A percentile compares a stretch with the other conserved stretches of the same genome.
phyloP scores from a whole-genome alignment of 1,140 invertebrate species.

The fruit fly (Drosophila melanogaster) region Release_6_plus_ISO1_MT NT_033777.3:10436001-10436500 shows the following conservation, averaged over 20 bases:
- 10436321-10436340: slow-evolving; percentile 86
- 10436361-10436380: slow-evolving; percentile 85
- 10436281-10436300: slow-evolving; percentile 86
- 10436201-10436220: slow-evolving; percentile 87
- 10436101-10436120: slow-evolving; percentile 87
- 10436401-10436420: slow-evolving; percentile 86
- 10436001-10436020: slow-evolving; percentile 79
- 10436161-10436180: slow-evolving; percentile 85
- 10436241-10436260: slow-evolving; percentile 86
- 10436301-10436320: slow-evolving; percentile 87
- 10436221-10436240: slow-evolving; percentile 88
- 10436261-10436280: slow-evolving; percentile 85
- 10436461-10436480: slow-evolving; percentile 87
- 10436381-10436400: slow-evolving; percentile 86
- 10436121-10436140: slow-evolving; percentile 88
- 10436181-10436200: slow-evolving; percentile 86
- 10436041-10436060: not conserved
- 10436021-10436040: not conserved
- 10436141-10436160: slow-evolving; percentile 87
- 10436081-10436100: slow-evolving; percentile 49
- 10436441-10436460: slow-evolving; percentile 86
- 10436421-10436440: slow-evolving; percentile 60
- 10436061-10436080: slow-evolving; percentile 16
- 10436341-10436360: slow-evolving; percentile 84
- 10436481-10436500: slow-evolving; percentile 87